phyloP scores from a whole-genome alignment of 2,113 vertebrate species.

The Ptilonorhynchus violaceus region DNA sequence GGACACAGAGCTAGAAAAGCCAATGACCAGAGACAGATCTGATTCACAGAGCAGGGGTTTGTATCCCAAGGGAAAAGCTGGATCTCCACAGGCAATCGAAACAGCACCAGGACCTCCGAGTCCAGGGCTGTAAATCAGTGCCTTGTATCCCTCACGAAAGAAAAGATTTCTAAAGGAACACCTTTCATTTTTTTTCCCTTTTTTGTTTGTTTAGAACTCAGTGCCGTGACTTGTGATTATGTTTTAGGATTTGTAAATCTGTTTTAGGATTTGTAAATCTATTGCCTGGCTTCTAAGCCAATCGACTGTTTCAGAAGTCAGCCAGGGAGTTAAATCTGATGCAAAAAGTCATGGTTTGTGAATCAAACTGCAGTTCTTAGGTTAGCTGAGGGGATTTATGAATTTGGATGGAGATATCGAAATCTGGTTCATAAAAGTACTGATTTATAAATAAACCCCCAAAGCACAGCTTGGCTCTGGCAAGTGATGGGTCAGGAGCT shows the following conservation, averaged over 20 bases:
- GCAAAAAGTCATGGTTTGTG: constrained; percentile 40
- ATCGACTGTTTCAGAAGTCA: constrained; percentile 32
- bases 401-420: constrained; percentile 32
- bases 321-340: constrained; percentile 54
- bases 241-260: constrained; percentile 43
- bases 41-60: background rate
- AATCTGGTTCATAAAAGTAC: constrained; percentile 46
- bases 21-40: background rate
- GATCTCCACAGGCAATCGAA: background rate
- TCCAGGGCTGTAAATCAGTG: background rate
- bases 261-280: constrained; percentile 56
- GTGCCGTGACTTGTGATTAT: constrained; percentile 8
- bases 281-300: constrained; percentile 41
- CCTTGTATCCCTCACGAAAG: background rate
- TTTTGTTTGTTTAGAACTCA: background rate
- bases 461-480: background rate
- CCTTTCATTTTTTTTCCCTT: background rate
- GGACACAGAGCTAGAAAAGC: background rate
- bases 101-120: background rate
- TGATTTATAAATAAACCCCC: constrained; percentile 11
- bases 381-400: constrained; percentile 56
- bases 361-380: constrained; percentile 42
- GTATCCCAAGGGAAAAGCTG: background rate
- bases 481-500: background rate
- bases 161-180: constrained; percentile 3